Evolutionary conservation across 2,888 invertebrate genomes (phyloP), one percentile per base, ranked within the genome.

Genomic region (Alitta virens): DNA sequence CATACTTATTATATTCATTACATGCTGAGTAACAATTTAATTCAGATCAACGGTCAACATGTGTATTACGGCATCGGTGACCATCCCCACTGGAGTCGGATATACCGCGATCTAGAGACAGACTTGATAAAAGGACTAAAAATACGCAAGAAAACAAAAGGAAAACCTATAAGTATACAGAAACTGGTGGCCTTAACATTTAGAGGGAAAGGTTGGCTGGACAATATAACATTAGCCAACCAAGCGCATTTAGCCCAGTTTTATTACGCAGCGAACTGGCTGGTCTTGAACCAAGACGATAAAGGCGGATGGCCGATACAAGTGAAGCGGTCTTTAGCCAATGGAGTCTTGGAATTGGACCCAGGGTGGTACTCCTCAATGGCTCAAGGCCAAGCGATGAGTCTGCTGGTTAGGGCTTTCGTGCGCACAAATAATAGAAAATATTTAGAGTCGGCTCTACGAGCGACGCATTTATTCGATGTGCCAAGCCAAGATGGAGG

Each of bases 311-410:
- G 97, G 94, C 87, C 92, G 54, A 92, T 94, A 78, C 91, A 91
- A 57, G 95, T 94, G 54, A 86, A 70, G 9, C 68, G 80, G n/a
- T 73, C 71, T 52, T 68, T 80, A 38, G 74, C 68, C 86, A 83
- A 87, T 90, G 71, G 90, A 25, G 89, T 90, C 81, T 86, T 88
- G 7, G 90, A 90, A 71, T 86, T 97, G 54, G 70, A 73, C 2
- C 90, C 94, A 1, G 94, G 94, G 64, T 95, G 95, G 95, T 91
- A 94, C 81, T 97, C 96, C 0, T 94, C 97, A 0, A 99, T 99
- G 99, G 95, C 94, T 1, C 98, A 99, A 81, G 98, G 99, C 0
- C 98, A 99, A 65, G 85, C 82, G 9, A 91, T 99, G 72, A 97
- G 97, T 0, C 87, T 98, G n/a, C 85, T 99, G 57, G 88, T 93